Evolutionary conservation across 2,113 vertebrate species (phyloP), one percentile per base, ranked within the genome.

Genomic region (Lichenostomus cassidix): DNA sequence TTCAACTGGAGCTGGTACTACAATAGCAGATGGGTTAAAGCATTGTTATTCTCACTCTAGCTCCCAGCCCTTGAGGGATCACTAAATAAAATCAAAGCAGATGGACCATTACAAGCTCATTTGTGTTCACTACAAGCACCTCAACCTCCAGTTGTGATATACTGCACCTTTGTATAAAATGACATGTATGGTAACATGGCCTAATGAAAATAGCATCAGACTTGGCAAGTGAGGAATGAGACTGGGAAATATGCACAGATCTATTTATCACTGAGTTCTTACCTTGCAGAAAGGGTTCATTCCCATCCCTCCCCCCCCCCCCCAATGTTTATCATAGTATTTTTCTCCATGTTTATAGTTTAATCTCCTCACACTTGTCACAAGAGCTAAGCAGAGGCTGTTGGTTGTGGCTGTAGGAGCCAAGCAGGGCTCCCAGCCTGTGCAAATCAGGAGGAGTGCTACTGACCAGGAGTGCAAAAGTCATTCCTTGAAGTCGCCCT

Each of bases 21-120:
- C 97, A 96, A 97, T 98, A 99, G 98, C 99, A 99, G 99, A 99
- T 99, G 99, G 98, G 98, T 98, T 98, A 95, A 97, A 98, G 98
- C 98, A 98, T 99, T 99, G 98, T 99, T 98, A 99, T 99, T 99
- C 98, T 98, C 98, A 97, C 98, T 98, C 98, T 97, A 98, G 98
- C 98, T 98, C 98, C 95, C 94, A 97, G 98, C 98, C 98, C 98
- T 98, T 98, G 98, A 98, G 98, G 98, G 98, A 98, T 98, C 97
- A 98, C 98, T 98, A 98, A 98, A 98, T 98, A 99, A 99, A 99
- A 99, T 98, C 98, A 98, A 99, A 98, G 98, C 99, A 99, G 98
- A 99, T 99, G 98, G 99, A 99, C 98, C 98, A 98, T 98, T 98
- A 98, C 98, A 97, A 98, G 98, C 98, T 98, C 98, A 98, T 98